phyloP scores from a whole-genome alignment of 1,140 invertebrate genomes.

The Eubasilissa regina region DNA sequence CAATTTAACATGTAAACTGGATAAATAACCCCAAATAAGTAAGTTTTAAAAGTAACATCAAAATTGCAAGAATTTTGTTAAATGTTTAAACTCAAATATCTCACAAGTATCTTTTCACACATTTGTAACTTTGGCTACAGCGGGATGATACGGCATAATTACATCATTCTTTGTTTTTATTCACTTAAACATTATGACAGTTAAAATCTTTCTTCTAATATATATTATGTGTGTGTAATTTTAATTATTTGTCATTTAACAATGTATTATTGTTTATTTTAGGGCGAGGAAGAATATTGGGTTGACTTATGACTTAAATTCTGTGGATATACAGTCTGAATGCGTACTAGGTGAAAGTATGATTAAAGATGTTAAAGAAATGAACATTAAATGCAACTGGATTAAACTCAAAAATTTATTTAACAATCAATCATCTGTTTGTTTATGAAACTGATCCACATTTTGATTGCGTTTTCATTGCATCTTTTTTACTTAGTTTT shows the following conservation, averaged over 20 bases:
- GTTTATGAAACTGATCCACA: not conserved
- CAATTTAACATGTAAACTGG: no score
- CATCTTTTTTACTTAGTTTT: no score
- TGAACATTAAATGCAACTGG: slow-evolving; percentile 76
- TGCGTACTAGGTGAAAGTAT: slow-evolving; percentile 75
- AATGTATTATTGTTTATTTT: slow-evolving; percentile 53
- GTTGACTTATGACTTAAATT: slow-evolving; percentile 69
- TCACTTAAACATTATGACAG: no score
- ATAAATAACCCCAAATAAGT: no score
- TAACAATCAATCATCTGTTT: not conserved
- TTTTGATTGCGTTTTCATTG: no score
- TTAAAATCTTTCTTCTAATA: slow-evolving; percentile 30
- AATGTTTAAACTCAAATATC: no score
- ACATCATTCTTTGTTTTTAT: not conserved
- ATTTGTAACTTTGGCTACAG: not conserved
- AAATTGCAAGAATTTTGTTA: no score
- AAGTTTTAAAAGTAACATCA: no score
- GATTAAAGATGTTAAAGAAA: slow-evolving; percentile 70
- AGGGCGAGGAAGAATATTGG: slow-evolving; percentile 67
- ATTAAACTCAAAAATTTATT: slow-evolving; percentile 66
- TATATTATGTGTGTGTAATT: not conserved
- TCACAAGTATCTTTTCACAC: no score
- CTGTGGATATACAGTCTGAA: slow-evolving; percentile 69
- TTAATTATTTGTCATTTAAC: not conserved
- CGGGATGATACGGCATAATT: not conserved